Evolutionary conservation across 2,888 invertebrate species (phyloP).

Genomic region (Apodemia duryi): DNA sequence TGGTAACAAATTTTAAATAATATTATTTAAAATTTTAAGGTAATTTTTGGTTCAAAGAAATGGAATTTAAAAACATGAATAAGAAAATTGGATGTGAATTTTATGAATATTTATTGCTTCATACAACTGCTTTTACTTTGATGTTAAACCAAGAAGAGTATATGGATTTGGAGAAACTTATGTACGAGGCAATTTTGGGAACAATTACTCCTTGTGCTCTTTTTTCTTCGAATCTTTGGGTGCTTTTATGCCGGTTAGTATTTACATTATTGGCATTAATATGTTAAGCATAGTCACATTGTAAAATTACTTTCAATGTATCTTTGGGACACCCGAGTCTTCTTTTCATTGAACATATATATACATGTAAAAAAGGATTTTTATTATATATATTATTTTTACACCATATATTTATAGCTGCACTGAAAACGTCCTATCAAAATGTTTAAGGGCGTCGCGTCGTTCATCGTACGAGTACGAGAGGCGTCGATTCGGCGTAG

Average conservation of each 20-base stretch:
- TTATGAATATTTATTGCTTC: constrained; percentile 48
- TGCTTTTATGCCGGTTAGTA: constrained; percentile 51
- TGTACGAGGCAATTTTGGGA: constrained; percentile 49
- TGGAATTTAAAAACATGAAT: constrained; percentile 36
- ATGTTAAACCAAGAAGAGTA: constrained; percentile 45
- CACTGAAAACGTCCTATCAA: not conserved
- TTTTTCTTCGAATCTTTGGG: constrained; percentile 58
- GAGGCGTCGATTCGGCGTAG: not conserved
- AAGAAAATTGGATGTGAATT: constrained; percentile 36
- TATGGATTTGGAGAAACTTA: constrained; percentile 40
- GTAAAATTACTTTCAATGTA: no score
- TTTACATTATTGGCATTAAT: no score
- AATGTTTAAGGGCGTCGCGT: not conserved
- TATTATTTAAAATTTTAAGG: no score
- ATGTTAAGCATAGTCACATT: no score
- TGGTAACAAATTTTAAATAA: no score
- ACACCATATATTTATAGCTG: not conserved
- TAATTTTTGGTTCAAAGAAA: constrained; percentile 48
- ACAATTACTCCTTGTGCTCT: constrained; percentile 46
- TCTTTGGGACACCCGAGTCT: no score
- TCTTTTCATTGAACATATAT: no score
- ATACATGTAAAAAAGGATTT: no score
- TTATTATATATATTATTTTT: no score
- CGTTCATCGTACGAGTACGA: not conserved
- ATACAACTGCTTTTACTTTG: constrained; percentile 40